Percentiles rank a stretch among this genome's conserved stretches.
Evolutionary conservation across 2,113 vertebrate genomes (phyloP).

Genomic region (Thymallus thymallus): DNA sequence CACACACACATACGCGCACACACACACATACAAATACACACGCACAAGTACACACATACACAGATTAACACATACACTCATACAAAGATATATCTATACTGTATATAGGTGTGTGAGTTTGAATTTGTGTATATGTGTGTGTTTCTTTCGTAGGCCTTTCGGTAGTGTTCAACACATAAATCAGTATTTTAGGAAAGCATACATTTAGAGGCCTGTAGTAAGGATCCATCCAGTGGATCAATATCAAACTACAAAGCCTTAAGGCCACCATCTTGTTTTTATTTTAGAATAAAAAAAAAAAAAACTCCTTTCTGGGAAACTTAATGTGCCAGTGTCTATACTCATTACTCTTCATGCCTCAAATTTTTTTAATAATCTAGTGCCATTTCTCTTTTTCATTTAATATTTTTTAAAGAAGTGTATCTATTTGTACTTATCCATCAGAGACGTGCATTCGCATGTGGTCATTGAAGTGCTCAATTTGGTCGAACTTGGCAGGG

Average conservation of each 20-base stretch:
- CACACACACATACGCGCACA: slow-evolving; percentile 57
- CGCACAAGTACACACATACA: slow-evolving; percentile 17
- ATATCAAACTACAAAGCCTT: slow-evolving; percentile 99
- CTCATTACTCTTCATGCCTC: slow-evolving; percentile 99
- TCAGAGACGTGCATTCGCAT: slow-evolving; percentile 99
- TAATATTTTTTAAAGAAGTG: slow-evolving; percentile 80
- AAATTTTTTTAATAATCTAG: no score
- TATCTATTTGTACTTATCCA: slow-evolving; percentile 90
- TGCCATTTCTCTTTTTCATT: slow-evolving; percentile 91
- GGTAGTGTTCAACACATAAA: slow-evolving; percentile 99
- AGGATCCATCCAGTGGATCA: slow-evolving; percentile 99
- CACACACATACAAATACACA: slow-evolving; percentile 38
- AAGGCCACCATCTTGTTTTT: slow-evolving; percentile 97
- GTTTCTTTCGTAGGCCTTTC: slow-evolving; percentile 92
- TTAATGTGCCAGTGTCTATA: slow-evolving; percentile 99
- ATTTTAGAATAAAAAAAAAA: slow-evolving; percentile 78
- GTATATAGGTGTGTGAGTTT: slow-evolving; percentile 59
- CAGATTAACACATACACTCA: slow-evolving; percentile 55
- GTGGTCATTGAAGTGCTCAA: slow-evolving; percentile 99
- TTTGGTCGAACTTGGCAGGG: slow-evolving; percentile 99
- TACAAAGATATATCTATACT: slow-evolving; percentile 58
- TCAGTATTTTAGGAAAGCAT: slow-evolving; percentile 98
- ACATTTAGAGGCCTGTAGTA: slow-evolving; percentile 99
- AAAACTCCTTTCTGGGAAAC: slow-evolving; percentile 86
- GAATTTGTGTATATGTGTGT: slow-evolving; percentile 24